These are phyloP conservation scores for Ivindomyrus marchei DNA, from an alignment of 2,113 vertebrate genomes.

Conservation along the genomic window DNA sequence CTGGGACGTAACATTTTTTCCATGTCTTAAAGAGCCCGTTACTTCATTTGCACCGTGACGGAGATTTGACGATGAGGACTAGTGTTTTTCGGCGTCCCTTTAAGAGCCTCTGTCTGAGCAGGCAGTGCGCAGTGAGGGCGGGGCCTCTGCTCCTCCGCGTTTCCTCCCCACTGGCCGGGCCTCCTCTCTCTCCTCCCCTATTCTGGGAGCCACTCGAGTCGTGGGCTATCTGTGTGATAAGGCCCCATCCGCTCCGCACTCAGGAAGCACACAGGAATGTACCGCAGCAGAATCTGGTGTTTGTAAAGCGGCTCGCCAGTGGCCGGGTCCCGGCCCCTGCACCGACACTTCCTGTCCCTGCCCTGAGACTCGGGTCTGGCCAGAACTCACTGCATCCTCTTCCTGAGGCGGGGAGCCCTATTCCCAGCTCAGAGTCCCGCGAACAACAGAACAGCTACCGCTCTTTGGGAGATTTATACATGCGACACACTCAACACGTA, in stretches of 20 bases:
- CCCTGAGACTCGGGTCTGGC: slow-evolving; percentile 54
- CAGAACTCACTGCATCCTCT: slow-evolving; percentile 68
- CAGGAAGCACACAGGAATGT: slow-evolving; percentile 70
- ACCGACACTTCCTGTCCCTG: slow-evolving; percentile 54
- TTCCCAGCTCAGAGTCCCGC: slow-evolving; percentile 46
- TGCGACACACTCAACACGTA: background rate
- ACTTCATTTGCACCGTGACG: background rate
- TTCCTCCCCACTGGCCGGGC: background rate
- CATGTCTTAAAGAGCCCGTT: background rate
- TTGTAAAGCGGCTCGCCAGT: slow-evolving; percentile 53
- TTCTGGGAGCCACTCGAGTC: slow-evolving; percentile 60
- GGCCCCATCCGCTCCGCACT: slow-evolving; percentile 45
- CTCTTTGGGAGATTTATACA: background rate
- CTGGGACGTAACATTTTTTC: background rate
- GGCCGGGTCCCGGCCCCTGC: slow-evolving; percentile 23
- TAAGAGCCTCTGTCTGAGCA: background rate
- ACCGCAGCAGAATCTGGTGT: slow-evolving; percentile 58
- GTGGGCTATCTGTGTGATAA: slow-evolving; percentile 64
- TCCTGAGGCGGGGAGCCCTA: slow-evolving; percentile 69
- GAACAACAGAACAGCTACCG: background rate
- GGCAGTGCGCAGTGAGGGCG: background rate
- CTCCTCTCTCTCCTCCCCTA: slow-evolving; percentile 35
- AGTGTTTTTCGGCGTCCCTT: background rate
- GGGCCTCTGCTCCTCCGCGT: background rate
- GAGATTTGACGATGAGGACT: background rate